Percentiles rank a stretch among this genome's conserved stretches.
These are phyloP conservation scores for Henricia sp. DNA, from an alignment of 53 echinoderm and acorn worm genomes.

Conservation along the genomic window DNA sequence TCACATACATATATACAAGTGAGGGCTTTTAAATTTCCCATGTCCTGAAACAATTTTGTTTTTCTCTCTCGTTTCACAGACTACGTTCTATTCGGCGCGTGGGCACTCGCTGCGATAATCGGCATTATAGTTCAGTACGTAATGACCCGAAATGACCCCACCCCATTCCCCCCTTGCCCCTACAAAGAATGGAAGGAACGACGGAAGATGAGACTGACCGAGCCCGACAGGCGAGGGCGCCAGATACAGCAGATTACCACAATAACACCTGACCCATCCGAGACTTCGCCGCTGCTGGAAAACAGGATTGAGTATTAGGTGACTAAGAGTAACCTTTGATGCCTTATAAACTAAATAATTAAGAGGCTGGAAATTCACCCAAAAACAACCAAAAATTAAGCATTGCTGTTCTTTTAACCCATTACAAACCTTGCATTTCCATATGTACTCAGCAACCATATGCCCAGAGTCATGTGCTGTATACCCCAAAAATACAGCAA, in stretches of 20 bases:
- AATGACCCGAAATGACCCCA: conserved; percentile 62
- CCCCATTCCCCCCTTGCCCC: conserved; percentile 79
- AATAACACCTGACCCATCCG: neutral
- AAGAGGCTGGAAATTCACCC: no score
- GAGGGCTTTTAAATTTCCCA: no score
- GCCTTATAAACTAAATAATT: no score
- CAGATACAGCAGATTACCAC: neutral
- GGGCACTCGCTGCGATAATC: conserved; percentile 61
- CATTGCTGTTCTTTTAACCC: no score
- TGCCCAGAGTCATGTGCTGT: no score
- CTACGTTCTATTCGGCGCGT: conserved; percentile 62
- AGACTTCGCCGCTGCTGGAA: conserved; percentile 26
- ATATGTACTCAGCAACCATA: no score
- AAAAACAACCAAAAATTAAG: no score
- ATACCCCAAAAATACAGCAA: no score
- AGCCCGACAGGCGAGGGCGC: conserved; percentile 28
- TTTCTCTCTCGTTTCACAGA: conserved; percentile 56
- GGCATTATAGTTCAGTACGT: conserved; percentile 67
- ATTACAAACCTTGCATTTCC: no score
- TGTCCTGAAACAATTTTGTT: neutral
- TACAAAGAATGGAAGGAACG: conserved; percentile 52
- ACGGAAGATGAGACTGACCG: conserved; percentile 2
- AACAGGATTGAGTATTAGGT: no score
- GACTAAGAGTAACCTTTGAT: no score
- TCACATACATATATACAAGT: no score